Conservation (phyloP, 2,113 vertebrate species). For the Psephotus haematonotus region DNA sequence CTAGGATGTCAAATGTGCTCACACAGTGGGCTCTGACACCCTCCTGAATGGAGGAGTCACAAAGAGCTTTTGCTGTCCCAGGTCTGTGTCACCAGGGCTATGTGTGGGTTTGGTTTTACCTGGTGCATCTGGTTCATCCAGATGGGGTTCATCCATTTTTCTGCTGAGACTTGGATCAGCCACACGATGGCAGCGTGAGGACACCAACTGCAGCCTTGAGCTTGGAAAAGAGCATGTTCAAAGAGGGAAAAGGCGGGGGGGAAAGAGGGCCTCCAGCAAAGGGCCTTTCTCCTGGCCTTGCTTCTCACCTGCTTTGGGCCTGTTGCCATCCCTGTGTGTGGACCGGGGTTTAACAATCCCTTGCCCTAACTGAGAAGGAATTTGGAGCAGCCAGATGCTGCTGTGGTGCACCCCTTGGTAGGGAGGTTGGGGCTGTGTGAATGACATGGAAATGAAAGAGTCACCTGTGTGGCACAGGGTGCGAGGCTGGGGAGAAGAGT, state of each 20-base stretch:
- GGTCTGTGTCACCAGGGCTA: background rate
- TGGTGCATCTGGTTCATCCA: background rate
- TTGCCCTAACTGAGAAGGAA: rapidly evolving
- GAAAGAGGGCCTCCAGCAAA: background rate
- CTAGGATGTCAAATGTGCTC: background rate
- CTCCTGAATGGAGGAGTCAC: background rate
- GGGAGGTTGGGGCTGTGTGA: background rate
- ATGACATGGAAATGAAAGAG: background rate
- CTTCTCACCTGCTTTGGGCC: background rate
- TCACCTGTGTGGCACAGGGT: background rate
- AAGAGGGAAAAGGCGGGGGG: background rate
- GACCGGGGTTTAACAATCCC: background rate
- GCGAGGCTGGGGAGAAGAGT: background rate
- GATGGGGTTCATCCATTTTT: background rate
- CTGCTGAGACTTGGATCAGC: background rate
- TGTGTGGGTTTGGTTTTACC: background rate
- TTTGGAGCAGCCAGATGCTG: rapidly evolving
- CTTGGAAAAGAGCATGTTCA: background rate
- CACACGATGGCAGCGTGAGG: conserved; percentile 72
- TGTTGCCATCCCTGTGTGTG: rapidly evolving
- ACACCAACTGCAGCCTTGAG: background rate
- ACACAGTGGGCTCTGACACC: background rate
- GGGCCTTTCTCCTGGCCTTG: background rate
- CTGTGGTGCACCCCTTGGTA: background rate
- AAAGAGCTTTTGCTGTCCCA: background rate